Percentiles rank a stretch among this genome's conserved stretches.
phyloP scores from a whole-genome alignment of 2,113 vertebrate genomes.

The Mobula birostris region DNA sequence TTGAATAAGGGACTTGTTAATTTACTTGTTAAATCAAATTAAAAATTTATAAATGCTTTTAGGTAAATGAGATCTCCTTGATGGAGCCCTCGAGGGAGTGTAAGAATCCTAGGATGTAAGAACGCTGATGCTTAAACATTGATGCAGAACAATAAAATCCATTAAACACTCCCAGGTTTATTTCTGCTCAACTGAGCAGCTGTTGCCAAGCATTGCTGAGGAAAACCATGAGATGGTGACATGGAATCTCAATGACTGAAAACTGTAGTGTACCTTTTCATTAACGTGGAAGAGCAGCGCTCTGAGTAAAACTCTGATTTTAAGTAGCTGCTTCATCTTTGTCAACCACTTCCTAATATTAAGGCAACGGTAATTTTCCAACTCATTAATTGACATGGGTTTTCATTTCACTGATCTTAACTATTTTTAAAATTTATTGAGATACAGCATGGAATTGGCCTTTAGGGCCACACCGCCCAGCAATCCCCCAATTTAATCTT shows the following conservation, averaged over 20 bases:
- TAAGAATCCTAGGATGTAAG: slow-evolving; percentile 77
- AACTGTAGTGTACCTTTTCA: slow-evolving; percentile 41
- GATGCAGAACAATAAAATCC: slow-evolving; percentile 94
- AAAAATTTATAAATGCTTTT: slow-evolving; percentile 99
- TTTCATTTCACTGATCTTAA: not conserved
- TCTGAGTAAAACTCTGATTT: slow-evolving; percentile 7
- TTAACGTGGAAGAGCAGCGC: not conserved
- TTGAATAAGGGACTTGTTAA: slow-evolving; percentile 99
- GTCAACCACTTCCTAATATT: not conserved
- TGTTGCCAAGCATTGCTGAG: slow-evolving; percentile 81
- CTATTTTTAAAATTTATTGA: too few species aligned
- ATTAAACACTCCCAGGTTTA: slow-evolving; percentile 92
- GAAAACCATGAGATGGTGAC: slow-evolving; percentile 69
- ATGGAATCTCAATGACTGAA: slow-evolving; percentile 57
- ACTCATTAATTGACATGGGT: not conserved
- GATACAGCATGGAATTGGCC: too few species aligned
- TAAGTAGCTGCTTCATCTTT: not conserved
- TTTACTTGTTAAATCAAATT: slow-evolving; percentile 99
- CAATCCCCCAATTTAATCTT: too few species aligned
- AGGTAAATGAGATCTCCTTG: slow-evolving; percentile 99
- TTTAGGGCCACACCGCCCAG: too few species aligned
- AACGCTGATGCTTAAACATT: slow-evolving; percentile 78
- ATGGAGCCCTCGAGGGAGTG: slow-evolving; percentile 78
- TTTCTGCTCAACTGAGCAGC: slow-evolving; percentile 73
- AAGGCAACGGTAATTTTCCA: not conserved